Conservation (phyloP, 1,140 invertebrate species). For the Metopolophium dirhodum region DNA sequence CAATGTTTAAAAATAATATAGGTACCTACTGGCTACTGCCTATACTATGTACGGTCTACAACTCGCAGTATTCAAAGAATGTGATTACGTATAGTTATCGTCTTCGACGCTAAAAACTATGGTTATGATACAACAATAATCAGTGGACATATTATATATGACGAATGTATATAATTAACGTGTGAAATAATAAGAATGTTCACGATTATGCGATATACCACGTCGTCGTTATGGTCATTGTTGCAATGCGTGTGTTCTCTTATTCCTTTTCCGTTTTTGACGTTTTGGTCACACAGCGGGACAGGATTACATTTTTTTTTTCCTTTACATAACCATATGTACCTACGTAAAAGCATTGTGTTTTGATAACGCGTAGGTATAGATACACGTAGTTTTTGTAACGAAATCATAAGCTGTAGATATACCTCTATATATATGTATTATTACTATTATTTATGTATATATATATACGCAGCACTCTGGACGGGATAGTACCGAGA, state of each 20-base stretch:
- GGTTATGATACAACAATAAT: conserved; percentile 29
- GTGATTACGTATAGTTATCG: conserved; percentile 17
- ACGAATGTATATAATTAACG: conserved; percentile 26
- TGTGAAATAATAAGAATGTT: conserved; percentile 7
- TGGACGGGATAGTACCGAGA: conserved; percentile 5
- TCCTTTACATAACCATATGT: conserved; percentile 40
- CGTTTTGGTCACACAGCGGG: conserved; percentile 1
- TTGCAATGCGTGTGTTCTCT: conserved; percentile 18
- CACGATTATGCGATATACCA: neutral
- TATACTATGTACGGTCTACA: neutral
- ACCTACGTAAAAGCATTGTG: neutral
- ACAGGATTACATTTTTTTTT: conserved; percentile 11
- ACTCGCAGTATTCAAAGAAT: neutral
- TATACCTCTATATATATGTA: neutral
- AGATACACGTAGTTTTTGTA: conserved; percentile 17
- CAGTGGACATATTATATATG: conserved; percentile 6
- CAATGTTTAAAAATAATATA: neutral
- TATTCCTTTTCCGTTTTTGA: conserved; percentile 41
- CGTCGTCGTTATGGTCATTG: neutral
- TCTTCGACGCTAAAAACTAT: neutral
- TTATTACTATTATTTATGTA: neutral
- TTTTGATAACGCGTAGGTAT: neutral
- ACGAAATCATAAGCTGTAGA: neutral
- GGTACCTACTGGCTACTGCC: no score
- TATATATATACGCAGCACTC: neutral